Conservation (phyloP, 2,888 invertebrate species). For the Lymantria dispar region DNA sequence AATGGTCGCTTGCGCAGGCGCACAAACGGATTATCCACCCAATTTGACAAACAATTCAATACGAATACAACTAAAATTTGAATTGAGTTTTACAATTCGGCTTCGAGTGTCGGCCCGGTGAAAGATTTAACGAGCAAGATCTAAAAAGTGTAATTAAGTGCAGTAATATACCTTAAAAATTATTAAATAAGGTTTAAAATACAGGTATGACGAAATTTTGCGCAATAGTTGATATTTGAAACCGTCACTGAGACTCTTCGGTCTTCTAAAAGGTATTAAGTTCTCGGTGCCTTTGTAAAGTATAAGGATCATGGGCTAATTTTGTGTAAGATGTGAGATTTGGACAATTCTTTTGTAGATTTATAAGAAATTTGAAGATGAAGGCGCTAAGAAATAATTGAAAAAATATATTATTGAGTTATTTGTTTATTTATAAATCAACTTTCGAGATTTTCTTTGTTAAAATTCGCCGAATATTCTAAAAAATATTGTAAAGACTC, state of each 20-base stretch:
- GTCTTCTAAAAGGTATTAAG: constrained; percentile 39
- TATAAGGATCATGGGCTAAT: constrained; percentile 42
- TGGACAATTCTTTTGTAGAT: constrained; percentile 3
- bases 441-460: too few relatives aligned
- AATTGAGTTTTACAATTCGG: constrained; percentile 54
- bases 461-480: too few relatives aligned
- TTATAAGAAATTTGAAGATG: constrained; percentile 20
- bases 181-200: constrained; percentile 13
- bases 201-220: constrained; percentile 7
- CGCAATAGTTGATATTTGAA: constrained; percentile 42
- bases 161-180: constrained; percentile 18
- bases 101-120: constrained; percentile 48
- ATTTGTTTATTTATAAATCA: too few relatives aligned
- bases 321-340: constrained; percentile 18
- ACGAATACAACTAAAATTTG: constrained; percentile 37
- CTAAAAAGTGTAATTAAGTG: neutral
- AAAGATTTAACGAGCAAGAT: constrained; percentile 24
- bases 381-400: constrained; percentile 25
- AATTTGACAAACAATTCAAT: constrained; percentile 62
- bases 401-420: neutral
- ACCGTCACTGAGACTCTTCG: constrained; percentile 45
- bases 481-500: too few relatives aligned
- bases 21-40: constrained; percentile 59
- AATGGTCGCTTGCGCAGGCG: constrained; percentile 49
- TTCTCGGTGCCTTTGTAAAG: constrained; percentile 38